Evolutionary conservation across 2,888 invertebrate genomes (phyloP).

Genomic region (Leptinotarsa peninsularis): DNA sequence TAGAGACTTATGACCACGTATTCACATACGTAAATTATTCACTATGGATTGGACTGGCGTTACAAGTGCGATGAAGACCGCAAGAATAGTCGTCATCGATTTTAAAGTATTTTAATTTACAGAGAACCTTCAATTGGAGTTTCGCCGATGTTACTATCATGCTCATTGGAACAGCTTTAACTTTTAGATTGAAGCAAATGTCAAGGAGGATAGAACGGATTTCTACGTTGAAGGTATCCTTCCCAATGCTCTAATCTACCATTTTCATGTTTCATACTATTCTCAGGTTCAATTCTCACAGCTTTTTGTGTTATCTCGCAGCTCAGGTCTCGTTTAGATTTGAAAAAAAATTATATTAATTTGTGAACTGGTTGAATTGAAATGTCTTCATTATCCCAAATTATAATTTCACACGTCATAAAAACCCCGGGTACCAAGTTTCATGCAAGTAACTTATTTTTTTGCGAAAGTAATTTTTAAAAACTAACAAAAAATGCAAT

Average conservation of each 20-base stretch:
- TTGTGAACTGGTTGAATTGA: not conserved
- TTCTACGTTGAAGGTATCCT: constrained; percentile 41
- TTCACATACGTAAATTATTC: constrained; percentile 44
- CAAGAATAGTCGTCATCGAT: constrained; percentile 9
- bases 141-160: constrained; percentile 50
- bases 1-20: constrained; percentile 37
- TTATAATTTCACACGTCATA: too few species aligned
- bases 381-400: not conserved
- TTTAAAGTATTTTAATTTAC: constrained; percentile 47
- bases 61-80: constrained; percentile 42
- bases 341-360: too few species aligned
- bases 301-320: not conserved
- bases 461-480: too few species aligned
- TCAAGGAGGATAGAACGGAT: constrained; percentile 38
- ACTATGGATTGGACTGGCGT: constrained; percentile 42
- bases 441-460: too few species aligned
- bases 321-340: too few species aligned
- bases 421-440: too few species aligned
- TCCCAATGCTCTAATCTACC: too few species aligned
- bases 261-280: too few species aligned
- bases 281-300: not conserved
- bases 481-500: too few species aligned
- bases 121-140: constrained; percentile 52
- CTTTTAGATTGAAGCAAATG: constrained; percentile 46
- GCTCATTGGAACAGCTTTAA: constrained; percentile 46